Base-by-base conservation (phyloP, 2,888 invertebrate genomes). In the Meta bourneti region DNA sequence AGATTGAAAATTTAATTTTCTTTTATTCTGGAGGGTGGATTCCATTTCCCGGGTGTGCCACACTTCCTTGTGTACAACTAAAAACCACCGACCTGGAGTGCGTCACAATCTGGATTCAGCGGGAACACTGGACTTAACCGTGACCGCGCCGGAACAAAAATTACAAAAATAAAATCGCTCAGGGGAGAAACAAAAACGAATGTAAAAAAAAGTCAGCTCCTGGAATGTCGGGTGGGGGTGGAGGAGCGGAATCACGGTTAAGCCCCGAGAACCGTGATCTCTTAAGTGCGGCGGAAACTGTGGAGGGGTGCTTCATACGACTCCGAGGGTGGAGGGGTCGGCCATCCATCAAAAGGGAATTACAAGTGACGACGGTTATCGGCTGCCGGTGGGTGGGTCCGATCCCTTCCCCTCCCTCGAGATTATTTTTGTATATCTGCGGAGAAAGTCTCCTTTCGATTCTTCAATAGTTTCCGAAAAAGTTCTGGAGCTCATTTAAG, bases 331-430 rank as follows among this genome's bases (percentile, higher is more conserved):
- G 80, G 69, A 16, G 20, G 85, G 81, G 75, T 19, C 49, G 52
- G 78, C 52, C 86, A 91, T 91, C 91, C 87, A 91, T 91, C 91
- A 87, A 83, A 87, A 88, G 77, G 86, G 91, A 91, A 91, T 91
- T 91, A 91, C 87, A 79, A 87, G 91, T 74, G 87, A 91, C 75
- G 91, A 91, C 91, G 86, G 87, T 84, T 90, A 79, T 90, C 90
- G 78, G 78, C 79, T 72, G 74, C 90, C 8, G 16, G 69, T 74
- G 34, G 54, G 49, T 8, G 49, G 69, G 74, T 16, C 70, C 34
- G 49, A 16, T n/a, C 71, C 16, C 20, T 20, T 79, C 54, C 16
- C 7, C 16, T 16, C 11, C 70, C n/a, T 34, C 7, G 16, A 51
- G 71, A 82, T 48, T 19, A 16, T 19, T 51, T 51, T 49, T 51